Evolutionary conservation across 2,888 invertebrate genomes (phyloP), one percentile per base, ranked within the genome.

Genomic region (Trichopoda pennipes): DNA sequence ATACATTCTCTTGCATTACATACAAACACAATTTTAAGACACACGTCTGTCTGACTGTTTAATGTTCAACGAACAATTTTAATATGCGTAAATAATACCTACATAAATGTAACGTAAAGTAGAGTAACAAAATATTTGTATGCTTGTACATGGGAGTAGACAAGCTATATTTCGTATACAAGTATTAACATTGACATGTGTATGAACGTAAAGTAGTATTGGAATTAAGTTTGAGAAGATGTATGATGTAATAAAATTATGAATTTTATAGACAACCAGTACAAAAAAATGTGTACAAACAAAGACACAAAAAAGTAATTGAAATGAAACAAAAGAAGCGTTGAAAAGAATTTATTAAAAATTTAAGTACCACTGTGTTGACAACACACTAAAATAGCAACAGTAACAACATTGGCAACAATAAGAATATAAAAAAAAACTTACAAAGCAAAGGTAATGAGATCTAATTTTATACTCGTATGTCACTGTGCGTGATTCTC

Each of bases 281-380:
- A 56, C 49, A 17, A 60, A 28, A 14, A 60, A 28, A 14, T n/a
- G 23, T 8, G 61, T 7, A 38, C 12, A 42, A 9, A 42, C 17
- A 23, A 12, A 61, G 7, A 19, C 44, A 56, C 17, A 47, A 53
- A 51, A 76, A 79, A 72, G 56, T 76, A 61, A 79, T 79, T 56
- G 75, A 79, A 79, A 82, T 79, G 79, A 82, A 79, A 82, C 82
- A 82, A 82, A 79, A 70, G 80, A 79, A 84, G 84, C 81, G 83
- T 81, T 84, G 75, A 86, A 85, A 85, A 83, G 80, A 84, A 85
- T 87, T 87, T 88, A 88, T 89, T 87, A 87, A 88, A 88, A 86
- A 88, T 89, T 87, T 86, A 88, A 89, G 86, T 88, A 85, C 85
- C 87, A 86, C 85, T 85, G 87, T 86, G 77, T 81, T 83, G 84